phyloP scores from a whole-genome alignment of 2,888 invertebrate species.

The Drosophila eohydei region DNA sequence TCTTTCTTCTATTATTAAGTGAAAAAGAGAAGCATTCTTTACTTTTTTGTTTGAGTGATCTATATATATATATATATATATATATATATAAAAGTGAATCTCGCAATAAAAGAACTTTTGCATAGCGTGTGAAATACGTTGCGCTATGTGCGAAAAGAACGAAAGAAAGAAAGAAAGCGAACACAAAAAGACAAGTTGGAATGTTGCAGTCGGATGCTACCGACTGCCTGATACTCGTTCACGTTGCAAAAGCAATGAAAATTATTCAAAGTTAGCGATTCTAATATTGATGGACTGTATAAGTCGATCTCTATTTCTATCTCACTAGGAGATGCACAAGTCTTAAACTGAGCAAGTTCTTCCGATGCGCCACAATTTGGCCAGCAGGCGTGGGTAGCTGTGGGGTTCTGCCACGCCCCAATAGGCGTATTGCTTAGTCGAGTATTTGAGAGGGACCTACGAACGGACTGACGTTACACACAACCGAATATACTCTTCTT shows the following conservation, averaged over 20 bases:
- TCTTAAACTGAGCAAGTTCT: no score
- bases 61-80: neutral
- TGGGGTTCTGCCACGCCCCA: no score
- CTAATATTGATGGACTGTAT: neutral
- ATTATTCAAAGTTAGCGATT: neutral
- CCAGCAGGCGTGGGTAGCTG: no score
- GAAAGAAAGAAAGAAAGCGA: slow-evolving; percentile 3
- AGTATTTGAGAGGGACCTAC: neutral
- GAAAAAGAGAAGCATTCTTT: neutral
- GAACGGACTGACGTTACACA: neutral
- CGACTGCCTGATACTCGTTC: slow-evolving; percentile 3
- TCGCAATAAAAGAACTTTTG: slow-evolving; percentile 9
- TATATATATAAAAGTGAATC: slow-evolving; percentile 7
- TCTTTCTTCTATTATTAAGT: slow-evolving; percentile 3
- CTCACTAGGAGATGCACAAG: no score
- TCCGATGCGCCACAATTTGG: no score
- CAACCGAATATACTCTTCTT: neutral
- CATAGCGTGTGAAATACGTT: slow-evolving; percentile 24
- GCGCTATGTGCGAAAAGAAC: slow-evolving; percentile 16
- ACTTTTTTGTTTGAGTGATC: slow-evolving; percentile 5
- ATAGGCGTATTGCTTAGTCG: no score
- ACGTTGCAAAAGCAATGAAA: neutral
- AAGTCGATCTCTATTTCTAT: no score
- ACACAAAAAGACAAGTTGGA: neutral
- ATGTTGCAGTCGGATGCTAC: neutral